phyloP scores from a whole-genome alignment of 2,113 vertebrate genomes.

The Talpa occidentalis region DNA sequence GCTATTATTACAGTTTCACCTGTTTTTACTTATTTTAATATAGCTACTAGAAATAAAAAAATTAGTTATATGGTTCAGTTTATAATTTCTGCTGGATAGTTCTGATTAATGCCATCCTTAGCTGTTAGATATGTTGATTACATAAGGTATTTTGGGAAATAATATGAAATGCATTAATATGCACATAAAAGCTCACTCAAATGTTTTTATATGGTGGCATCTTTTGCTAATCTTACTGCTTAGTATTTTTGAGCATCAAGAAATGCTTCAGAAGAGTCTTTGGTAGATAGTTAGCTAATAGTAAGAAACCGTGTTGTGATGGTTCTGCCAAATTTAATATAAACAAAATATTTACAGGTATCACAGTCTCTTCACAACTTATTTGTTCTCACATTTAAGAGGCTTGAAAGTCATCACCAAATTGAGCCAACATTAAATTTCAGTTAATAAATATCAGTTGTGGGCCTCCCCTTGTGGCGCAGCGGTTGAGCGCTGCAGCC shows the following conservation, averaged over 20 bases:
- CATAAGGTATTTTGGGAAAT: conserved; percentile 2
- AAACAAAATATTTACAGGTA: neutral
- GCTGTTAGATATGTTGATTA: neutral
- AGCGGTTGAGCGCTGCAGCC: too few relatives aligned
- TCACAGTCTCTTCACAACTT: neutral
- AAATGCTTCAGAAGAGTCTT: neutral
- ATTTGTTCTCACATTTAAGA: conserved; percentile 3
- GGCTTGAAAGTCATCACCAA: neutral
- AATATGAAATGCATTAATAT: neutral
- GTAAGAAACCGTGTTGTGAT: neutral
- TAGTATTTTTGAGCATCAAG: conserved; percentile 7
- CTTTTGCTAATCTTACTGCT: neutral
- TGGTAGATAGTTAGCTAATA: neutral
- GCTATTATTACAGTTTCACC: too few relatives aligned
- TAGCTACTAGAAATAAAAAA: neutral
- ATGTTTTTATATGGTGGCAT: neutral
- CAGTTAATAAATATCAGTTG: too few relatives aligned
- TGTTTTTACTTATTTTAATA: too few relatives aligned
- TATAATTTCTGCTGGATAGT: conserved; percentile 32
- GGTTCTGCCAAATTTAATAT: neutral
- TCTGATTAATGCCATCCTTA: neutral
- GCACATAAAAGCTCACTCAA: neutral
- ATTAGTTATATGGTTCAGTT: neutral
- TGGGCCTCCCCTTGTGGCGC: too few relatives aligned
- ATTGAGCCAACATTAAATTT: neutral